These are phyloP conservation scores for Nomada flava DNA, from an alignment of 2,888 invertebrate genomes.

Conservation along the genomic window DNA sequence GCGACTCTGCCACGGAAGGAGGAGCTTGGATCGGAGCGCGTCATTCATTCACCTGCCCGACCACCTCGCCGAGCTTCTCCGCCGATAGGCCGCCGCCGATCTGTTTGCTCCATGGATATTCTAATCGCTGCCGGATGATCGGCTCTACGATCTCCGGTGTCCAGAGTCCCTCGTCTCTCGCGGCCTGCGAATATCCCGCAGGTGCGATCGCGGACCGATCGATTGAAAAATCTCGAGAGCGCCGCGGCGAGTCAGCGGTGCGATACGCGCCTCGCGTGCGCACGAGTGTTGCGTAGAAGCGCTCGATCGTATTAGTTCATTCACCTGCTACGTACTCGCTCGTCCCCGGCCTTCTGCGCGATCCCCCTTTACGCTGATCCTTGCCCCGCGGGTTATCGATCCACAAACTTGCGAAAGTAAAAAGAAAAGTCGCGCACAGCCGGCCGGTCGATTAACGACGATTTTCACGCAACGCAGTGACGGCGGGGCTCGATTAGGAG, in stretches of 20 bases:
- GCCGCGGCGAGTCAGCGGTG: slow-evolving; percentile 21
- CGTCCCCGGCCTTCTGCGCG: slow-evolving; percentile 36
- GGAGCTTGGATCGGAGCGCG: slow-evolving; percentile 65
- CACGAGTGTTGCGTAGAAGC: slow-evolving; percentile 58
- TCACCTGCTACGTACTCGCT: slow-evolving; percentile 68
- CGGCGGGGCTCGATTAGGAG: too few relatives aligned
- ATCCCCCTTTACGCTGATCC: slow-evolving; percentile 47
- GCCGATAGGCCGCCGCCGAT: slow-evolving; percentile 49
- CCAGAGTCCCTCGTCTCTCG: background rate
- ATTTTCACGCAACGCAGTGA: background rate
- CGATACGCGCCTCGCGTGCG: slow-evolving; percentile 55
- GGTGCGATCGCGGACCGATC: background rate
- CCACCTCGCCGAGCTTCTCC: slow-evolving; percentile 36
- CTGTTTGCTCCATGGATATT: slow-evolving; percentile 71
- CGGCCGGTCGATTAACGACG: background rate
- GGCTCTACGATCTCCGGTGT: slow-evolving; percentile 1
- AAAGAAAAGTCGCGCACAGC: background rate
- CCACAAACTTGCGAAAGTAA: slow-evolving; percentile 19
- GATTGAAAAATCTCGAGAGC: background rate
- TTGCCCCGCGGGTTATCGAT: slow-evolving; percentile 43
- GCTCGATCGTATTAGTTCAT: slow-evolving; percentile 71
- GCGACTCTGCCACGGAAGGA: slow-evolving; percentile 49
- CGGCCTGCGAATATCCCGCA: background rate
- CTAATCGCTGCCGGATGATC: slow-evolving; percentile 45
- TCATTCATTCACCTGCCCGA: slow-evolving; percentile 77